phyloP scores from a whole-genome alignment of 2,888 invertebrate species.

The Agonopterix arenella region DNA sequence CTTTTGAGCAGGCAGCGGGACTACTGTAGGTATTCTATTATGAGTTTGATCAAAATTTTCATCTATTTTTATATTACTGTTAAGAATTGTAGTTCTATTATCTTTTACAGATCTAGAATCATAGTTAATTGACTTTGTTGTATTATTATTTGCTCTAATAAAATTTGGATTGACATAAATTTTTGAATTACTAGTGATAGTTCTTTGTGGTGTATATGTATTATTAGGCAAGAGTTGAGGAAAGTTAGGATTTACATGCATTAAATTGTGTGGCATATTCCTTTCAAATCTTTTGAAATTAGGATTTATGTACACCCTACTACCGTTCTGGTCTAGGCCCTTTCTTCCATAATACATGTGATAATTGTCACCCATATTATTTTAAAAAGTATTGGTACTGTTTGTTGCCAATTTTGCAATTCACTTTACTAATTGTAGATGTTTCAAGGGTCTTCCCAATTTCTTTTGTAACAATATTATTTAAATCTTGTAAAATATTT shows the following conservation, averaged over 20 bases:
- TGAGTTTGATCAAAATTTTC: neutral
- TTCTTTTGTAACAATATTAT: slow-evolving; percentile 46
- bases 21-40: neutral
- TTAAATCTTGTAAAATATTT: slow-evolving; percentile 65
- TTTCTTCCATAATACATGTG: neutral
- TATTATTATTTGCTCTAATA: slow-evolving; percentile 21
- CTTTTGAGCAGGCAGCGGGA: slow-evolving; percentile 15
- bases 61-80: neutral
- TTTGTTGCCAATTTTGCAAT: slow-evolving; percentile 88
- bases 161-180: slow-evolving; percentile 73
- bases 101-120: neutral
- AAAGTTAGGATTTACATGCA: slow-evolving; percentile 55
- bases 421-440: slow-evolving; percentile 71
- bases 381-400: slow-evolving; percentile 75
- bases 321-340: slow-evolving; percentile 15
- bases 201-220: slow-evolving; percentile 4
- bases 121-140: neutral
- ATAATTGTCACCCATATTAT: slow-evolving; percentile 25
- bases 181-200: slow-evolving; percentile 23
- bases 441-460: slow-evolving; percentile 48
- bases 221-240: slow-evolving; percentile 15
- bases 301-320: slow-evolving; percentile 60
- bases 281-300: slow-evolving; percentile 43
- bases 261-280: slow-evolving; percentile 15
- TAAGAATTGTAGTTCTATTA: neutral